These are phyloP conservation scores for Epirrhoe alternata DNA, from an alignment of 2,888 invertebrate genomes.

Conservation along the genomic window DNA sequence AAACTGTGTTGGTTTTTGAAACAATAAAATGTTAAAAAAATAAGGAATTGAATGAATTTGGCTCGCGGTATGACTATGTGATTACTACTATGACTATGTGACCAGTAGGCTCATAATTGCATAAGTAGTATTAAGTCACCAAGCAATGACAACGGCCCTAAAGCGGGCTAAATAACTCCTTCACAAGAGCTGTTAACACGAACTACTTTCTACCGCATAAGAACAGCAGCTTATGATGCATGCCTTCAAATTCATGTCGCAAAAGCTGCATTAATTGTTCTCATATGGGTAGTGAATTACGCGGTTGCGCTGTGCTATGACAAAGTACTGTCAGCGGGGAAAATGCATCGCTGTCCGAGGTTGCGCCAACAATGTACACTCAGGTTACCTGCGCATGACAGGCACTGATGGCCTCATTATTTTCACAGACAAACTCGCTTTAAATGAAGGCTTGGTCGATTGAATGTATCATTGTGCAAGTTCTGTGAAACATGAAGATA, in stretches of 20 bases:
- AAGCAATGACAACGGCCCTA: too few relatives aligned
- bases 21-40: not conserved
- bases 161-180: too few relatives aligned
- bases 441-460: slow-evolving; percentile 35
- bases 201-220: not conserved
- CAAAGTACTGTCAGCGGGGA: slow-evolving; percentile 24
- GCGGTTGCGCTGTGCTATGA: slow-evolving; percentile 20
- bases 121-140: too few relatives aligned
- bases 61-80: too few relatives aligned
- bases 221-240: not conserved
- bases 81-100: too few relatives aligned
- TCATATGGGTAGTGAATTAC: slow-evolving; percentile 31
- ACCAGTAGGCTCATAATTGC: too few relatives aligned
- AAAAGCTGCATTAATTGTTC: slow-evolving; percentile 20
- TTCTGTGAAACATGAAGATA: not conserved
- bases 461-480: slow-evolving; percentile 9
- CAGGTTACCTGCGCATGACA: slow-evolving; percentile 41
- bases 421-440: slow-evolving; percentile 49
- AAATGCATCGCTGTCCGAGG: slow-evolving; percentile 46
- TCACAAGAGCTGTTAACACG: too few relatives aligned
- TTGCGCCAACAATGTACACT: slow-evolving; percentile 42
- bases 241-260: not conserved
- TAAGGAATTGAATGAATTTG: too few relatives aligned
- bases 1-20: slow-evolving; percentile 4
- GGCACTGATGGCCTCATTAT: slow-evolving; percentile 36